These are phyloP conservation scores for Theodoxus fluviatilis DNA, from an alignment of 2,888 invertebrate species.

Conservation along the genomic window DNA sequence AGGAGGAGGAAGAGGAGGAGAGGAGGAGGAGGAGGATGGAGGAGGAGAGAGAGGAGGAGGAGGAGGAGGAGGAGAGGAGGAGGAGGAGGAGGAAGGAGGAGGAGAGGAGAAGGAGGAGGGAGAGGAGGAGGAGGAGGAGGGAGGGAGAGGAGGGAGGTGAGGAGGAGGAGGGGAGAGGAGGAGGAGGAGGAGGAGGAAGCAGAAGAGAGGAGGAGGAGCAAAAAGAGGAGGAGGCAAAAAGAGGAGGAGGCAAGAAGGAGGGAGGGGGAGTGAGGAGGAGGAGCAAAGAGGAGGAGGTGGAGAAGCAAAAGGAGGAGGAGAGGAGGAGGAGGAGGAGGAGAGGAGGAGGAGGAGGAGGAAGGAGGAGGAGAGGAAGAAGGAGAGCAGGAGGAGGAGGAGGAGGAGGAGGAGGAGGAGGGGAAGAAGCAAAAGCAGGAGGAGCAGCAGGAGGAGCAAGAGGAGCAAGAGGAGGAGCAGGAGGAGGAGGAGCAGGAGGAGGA, in stretches of 20 bases:
- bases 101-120: neutral
- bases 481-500: neutral
- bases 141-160: neutral
- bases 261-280: neutral
- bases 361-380: neutral
- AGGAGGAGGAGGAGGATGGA: too few relatives aligned
- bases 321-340: neutral
- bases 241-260: neutral
- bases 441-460: neutral
- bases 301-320: neutral
- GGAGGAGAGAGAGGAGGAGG: too few relatives aligned
- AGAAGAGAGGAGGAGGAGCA: neutral
- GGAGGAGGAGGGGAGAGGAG: neutral
- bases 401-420: neutral
- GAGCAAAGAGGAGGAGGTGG: neutral
- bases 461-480: neutral
- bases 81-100: neutral
- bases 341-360: neutral
- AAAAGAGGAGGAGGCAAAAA: neutral
- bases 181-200: neutral
- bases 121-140: neutral
- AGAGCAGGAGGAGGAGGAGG: neutral
- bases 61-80: too few relatives aligned
- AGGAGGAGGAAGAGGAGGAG: too few relatives aligned
- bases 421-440: neutral